Evolutionary conservation across 64 coral and sea anemone genomes (phyloP).

Genomic region (Anthopleura sola): DNA sequence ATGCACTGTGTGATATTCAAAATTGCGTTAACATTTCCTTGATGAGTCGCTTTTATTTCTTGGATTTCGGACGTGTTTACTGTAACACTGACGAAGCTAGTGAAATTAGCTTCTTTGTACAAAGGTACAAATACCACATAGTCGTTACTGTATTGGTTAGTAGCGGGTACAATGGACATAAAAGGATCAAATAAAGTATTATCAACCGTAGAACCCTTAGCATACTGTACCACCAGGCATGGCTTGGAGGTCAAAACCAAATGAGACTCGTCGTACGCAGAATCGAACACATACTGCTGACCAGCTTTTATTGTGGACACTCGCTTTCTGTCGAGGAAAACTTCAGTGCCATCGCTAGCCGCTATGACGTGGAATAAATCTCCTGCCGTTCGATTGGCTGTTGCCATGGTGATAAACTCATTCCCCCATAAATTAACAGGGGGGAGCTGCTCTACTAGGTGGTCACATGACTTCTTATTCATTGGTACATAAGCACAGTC

Average conservation of each 20-base stretch:
- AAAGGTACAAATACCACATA: constrained; percentile 21
- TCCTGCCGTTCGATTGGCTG: constrained; percentile 3
- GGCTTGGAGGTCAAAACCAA: constrained; percentile 45
- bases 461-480: constrained; percentile 30
- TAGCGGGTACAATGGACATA: constrained; percentile 66
- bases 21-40: not conserved
- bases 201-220: constrained; percentile 26
- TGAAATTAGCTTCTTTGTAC: not conserved
- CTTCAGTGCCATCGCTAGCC: constrained; percentile 31
- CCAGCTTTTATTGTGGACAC: constrained; percentile 26
- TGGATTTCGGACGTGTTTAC: constrained; percentile 11
- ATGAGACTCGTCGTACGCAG: not conserved
- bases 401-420: constrained; percentile 62
- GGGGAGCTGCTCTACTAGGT: constrained; percentile 72
- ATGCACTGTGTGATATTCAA: not conserved
- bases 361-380: constrained; percentile 69
- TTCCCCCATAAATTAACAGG: constrained; percentile 61
- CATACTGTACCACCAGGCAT: constrained; percentile 72
- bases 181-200: constrained; percentile 29
- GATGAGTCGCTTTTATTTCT: not conserved
- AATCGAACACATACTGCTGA: constrained; percentile 9
- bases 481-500: constrained; percentile 67
- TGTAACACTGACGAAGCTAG: not conserved
- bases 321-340: constrained; percentile 19
- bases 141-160: constrained; percentile 48